These are phyloP conservation scores for Aplodontia rufa DNA, from an alignment of 2,113 vertebrate species.

Conservation along the genomic window DNA sequence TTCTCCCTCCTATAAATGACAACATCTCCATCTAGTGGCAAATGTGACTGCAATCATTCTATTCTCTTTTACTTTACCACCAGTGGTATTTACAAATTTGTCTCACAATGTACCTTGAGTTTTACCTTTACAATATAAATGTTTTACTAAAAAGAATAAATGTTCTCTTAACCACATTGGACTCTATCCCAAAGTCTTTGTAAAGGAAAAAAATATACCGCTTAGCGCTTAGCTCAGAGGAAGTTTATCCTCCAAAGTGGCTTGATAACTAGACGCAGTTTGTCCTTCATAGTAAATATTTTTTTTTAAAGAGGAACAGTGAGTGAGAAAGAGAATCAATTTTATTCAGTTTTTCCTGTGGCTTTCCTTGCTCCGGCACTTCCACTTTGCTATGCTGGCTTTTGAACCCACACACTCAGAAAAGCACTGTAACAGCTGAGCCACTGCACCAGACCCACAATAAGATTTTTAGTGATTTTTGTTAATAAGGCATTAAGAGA, in stretches of 20 bases:
- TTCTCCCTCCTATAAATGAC: slow-evolving; percentile 60
- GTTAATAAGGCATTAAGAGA: background rate
- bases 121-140: background rate
- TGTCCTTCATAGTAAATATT: too few species aligned
- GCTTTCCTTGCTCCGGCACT: too few species aligned
- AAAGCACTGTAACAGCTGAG: too few species aligned
- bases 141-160: background rate
- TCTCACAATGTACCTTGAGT: background rate
- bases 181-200: background rate
- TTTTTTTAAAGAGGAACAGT: too few species aligned
- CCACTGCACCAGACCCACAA: too few species aligned
- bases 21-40: slow-evolving; percentile 85
- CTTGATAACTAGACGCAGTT: too few species aligned
- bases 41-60: background rate
- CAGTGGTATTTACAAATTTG: background rate
- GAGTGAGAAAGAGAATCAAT: too few species aligned
- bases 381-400: too few species aligned
- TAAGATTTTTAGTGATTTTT: background rate
- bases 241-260: background rate
- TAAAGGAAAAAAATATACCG: background rate
- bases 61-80: background rate
- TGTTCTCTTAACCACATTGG: background rate
- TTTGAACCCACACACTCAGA: too few species aligned
- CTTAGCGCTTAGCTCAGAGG: background rate
- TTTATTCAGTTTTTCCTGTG: too few species aligned